Conservation (phyloP, 2,888 invertebrate species). For the Orthonevra nobilis region DNA sequence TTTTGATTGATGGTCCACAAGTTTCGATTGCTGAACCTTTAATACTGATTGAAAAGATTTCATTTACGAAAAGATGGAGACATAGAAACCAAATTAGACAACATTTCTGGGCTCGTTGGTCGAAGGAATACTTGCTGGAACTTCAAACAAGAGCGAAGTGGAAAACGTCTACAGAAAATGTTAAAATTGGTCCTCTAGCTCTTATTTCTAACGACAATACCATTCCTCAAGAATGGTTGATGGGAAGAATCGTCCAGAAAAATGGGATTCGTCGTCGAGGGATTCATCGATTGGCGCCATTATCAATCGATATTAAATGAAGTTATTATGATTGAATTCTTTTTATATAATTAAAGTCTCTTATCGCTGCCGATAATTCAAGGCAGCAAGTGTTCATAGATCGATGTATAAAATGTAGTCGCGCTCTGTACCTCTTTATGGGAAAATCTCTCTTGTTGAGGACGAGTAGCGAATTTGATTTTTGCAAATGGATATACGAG, state of each 20-base stretch:
- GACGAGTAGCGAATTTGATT: too few relatives aligned
- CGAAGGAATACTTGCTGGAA: conserved; percentile 2
- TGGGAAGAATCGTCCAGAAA: neutral
- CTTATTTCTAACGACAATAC: neutral
- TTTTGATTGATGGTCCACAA: conserved; percentile 1
- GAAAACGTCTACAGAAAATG: neutral
- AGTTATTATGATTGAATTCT: too few relatives aligned
- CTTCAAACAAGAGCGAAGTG: conserved; percentile 1
- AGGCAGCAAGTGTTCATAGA: too few relatives aligned
- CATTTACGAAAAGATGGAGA: neutral
- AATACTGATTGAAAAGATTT: neutral
- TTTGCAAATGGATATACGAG: too few relatives aligned
- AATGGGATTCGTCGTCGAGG: too few relatives aligned
- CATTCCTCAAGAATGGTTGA: neutral
- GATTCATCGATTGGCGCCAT: too few relatives aligned
- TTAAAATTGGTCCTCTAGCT: neutral
- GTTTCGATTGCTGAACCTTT: neutral
- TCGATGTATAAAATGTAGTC: too few relatives aligned
- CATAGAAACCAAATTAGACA: neutral
- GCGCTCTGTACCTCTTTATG: too few relatives aligned
- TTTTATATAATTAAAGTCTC: too few relatives aligned
- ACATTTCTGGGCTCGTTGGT: conserved; percentile 13
- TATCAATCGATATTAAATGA: too few relatives aligned
- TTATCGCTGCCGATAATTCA: too few relatives aligned
- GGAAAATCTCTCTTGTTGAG: too few relatives aligned